Percentiles rank a stretch among this genome's conserved stretches.
These are phyloP conservation scores for Sycobia sp. DNA, from an alignment of 1,140 invertebrate genomes.

Conservation along the genomic window DNA sequence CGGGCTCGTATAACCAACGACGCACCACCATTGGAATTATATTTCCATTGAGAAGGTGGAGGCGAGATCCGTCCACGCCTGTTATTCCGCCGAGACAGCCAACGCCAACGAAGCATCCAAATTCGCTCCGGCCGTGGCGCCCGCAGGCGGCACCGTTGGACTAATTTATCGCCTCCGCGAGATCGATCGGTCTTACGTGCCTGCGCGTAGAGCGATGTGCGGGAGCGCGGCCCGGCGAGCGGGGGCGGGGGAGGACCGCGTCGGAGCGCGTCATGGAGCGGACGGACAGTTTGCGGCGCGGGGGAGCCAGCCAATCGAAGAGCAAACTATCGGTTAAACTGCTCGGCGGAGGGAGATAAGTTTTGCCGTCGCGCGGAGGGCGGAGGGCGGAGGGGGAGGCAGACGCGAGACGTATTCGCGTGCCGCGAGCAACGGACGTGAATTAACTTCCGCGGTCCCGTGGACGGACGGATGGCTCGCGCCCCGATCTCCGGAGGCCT, in stretches of 20 bases:
- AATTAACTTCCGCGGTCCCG: constrained; percentile 4
- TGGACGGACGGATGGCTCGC: not conserved
- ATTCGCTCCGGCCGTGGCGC: not conserved
- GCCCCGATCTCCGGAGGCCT: not conserved
- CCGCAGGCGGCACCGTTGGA: constrained; percentile 42
- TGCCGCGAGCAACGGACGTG: not conserved
- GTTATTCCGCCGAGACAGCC: not conserved
- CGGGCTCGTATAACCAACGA: not conserved
- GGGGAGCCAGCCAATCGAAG: constrained; percentile 14
- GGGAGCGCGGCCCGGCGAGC: no score
- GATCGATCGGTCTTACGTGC: constrained; percentile 37
- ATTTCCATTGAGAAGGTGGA: not conserved
- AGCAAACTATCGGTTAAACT: constrained; percentile 26
- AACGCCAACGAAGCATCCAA: not conserved
- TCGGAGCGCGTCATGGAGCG: not conserved
- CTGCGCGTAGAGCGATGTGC: no score
- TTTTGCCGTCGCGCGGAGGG: not conserved
- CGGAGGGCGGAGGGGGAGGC: not conserved
- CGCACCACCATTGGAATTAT: constrained; percentile 11
- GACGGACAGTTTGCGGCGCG: constrained; percentile 23
- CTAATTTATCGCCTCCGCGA: constrained; percentile 49
- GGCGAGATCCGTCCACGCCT: no score
- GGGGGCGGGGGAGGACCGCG: no score
- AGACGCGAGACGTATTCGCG: not conserved
- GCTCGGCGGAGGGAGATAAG: not conserved